A percentile compares a stretch with the other conserved stretches of the same genome.
Conservation (phyloP, 2,113 vertebrate genomes). For the Anhinga anhinga region DNA sequence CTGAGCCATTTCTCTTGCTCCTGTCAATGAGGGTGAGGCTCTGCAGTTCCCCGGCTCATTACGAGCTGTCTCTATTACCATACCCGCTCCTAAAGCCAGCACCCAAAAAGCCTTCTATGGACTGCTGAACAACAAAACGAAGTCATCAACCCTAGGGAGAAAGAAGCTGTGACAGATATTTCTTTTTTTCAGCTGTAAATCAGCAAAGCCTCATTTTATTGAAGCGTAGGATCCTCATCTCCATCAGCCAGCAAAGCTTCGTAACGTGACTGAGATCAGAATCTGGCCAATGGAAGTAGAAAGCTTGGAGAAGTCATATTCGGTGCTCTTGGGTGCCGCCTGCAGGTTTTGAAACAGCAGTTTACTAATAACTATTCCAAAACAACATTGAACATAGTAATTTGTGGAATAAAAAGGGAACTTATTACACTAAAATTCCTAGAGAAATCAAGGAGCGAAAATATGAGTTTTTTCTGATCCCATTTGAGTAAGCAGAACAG, state of each 20-base stretch:
- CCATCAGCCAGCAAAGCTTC: not conserved
- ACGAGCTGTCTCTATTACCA: accelerated
- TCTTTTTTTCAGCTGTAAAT: not conserved
- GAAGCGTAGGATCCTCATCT: not conserved
- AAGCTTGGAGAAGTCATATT: not conserved
- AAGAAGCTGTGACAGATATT: not conserved
- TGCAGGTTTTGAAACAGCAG: conserved; percentile 18
- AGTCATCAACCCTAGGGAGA: not conserved
- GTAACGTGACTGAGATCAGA: not conserved
- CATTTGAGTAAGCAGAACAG: not conserved
- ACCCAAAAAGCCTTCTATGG: not conserved
- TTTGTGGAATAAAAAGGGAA: not conserved
- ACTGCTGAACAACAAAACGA: not conserved
- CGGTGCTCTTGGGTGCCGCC: conserved; percentile 50
- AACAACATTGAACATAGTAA: not conserved
- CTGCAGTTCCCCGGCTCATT: not conserved
- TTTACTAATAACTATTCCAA: not conserved
- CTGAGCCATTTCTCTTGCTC: not conserved
- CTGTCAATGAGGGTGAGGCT: not conserved
- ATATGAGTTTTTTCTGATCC: accelerated
- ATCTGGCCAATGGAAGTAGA: not conserved
- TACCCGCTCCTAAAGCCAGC: not conserved
- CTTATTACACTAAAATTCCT: not conserved
- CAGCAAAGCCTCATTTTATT: not conserved
- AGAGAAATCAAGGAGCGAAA: not conserved